Conservation (phyloP, 1,140 invertebrate species). For the Orussus abietinus region DNA sequence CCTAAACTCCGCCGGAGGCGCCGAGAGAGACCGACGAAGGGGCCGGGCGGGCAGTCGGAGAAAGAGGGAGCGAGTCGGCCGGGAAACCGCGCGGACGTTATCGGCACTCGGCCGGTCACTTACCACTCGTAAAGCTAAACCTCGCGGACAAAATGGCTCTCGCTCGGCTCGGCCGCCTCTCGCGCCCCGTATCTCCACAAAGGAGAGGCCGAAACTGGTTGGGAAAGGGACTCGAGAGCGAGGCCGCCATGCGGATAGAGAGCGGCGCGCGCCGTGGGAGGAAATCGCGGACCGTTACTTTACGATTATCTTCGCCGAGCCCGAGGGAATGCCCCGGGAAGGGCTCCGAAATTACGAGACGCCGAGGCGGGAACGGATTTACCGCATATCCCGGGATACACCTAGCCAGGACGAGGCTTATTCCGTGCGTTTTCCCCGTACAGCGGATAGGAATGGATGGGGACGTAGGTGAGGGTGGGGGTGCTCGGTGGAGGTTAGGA, state of each 20-base stretch:
- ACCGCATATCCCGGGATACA: slow-evolving; percentile 35
- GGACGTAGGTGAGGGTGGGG: too few relatives aligned
- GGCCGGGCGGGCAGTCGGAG: too few relatives aligned
- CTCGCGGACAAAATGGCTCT: slow-evolving; percentile 24
- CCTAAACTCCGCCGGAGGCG: too few relatives aligned
- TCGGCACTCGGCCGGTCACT: slow-evolving; percentile 23
- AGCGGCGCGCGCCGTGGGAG: slow-evolving; percentile 22
- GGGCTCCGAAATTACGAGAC: slow-evolving; percentile 17
- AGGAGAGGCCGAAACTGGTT: slow-evolving; percentile 22
- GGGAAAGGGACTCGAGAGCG: slow-evolving; percentile 12
- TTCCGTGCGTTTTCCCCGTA: too few relatives aligned
- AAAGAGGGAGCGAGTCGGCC: slow-evolving; percentile 16
- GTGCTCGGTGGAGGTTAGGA: too few relatives aligned
- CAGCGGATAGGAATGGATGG: too few relatives aligned
- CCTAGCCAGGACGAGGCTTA: not conserved
- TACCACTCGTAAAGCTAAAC: slow-evolving; percentile 28
- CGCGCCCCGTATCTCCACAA: too few relatives aligned
- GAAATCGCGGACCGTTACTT: slow-evolving; percentile 28
- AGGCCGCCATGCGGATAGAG: slow-evolving; percentile 29
- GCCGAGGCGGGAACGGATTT: slow-evolving; percentile 41
- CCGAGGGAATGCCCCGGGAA: slow-evolving; percentile 10
- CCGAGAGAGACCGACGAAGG: too few relatives aligned
- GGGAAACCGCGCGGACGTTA: too few relatives aligned
- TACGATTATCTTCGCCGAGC: slow-evolving; percentile 30
- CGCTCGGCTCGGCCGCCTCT: slow-evolving; percentile 23